Evolutionary conservation across 2,797 vertebrate species (phyloP), one percentile per base, ranked within the genome.

Genomic region (Anableps anableps): DNA sequence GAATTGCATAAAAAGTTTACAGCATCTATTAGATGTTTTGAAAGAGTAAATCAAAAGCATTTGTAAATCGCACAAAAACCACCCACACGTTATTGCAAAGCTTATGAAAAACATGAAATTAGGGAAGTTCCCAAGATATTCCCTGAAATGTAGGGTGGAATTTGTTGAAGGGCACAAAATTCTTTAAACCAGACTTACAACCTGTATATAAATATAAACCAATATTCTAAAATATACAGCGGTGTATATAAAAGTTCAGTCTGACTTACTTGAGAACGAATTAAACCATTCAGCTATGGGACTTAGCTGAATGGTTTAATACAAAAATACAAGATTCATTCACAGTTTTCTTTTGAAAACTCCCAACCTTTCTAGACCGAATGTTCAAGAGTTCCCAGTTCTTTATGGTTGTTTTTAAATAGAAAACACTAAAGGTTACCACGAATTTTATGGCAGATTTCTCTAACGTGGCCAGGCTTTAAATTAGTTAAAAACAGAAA

Each of bases 1-100:
- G 86, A 84, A 87, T 93, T 93, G 91, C 90, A 94, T 93, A 90
- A 85, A 88, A 83, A 84, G 75, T 88, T 91, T 82, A 86, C 79
- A 90, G 89, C 87, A 90, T 83, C 85, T 50, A 62, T 88, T 83
- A 85, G 51, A 82, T 81, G 81, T 80, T 85, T 75, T 82, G 53
- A 83, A 85, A 80, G 72, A 80, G 36, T 41, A 86, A 72, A 77
- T 85, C 77, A 70, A 77, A 86, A 84, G 77, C 50, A 75, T 60
- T 29, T 41, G 1, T 51, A 68, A 41, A n/a, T 29, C 29, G 66
- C 36, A 38, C 70, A 51, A 23, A 75, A 82, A 64, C 53, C 76
- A 62, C n/a, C 34, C n/a, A 4, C 66, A 72, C 76, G 78, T 85
- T 86, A 70, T 74, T 90, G 79, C 83, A 81, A 75, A 82, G 55